A percentile compares a stretch with the other conserved stretches of the same genome.
phyloP scores from a whole-genome alignment of 2,113 vertebrate genomes.

The Azemiops feae region DNA sequence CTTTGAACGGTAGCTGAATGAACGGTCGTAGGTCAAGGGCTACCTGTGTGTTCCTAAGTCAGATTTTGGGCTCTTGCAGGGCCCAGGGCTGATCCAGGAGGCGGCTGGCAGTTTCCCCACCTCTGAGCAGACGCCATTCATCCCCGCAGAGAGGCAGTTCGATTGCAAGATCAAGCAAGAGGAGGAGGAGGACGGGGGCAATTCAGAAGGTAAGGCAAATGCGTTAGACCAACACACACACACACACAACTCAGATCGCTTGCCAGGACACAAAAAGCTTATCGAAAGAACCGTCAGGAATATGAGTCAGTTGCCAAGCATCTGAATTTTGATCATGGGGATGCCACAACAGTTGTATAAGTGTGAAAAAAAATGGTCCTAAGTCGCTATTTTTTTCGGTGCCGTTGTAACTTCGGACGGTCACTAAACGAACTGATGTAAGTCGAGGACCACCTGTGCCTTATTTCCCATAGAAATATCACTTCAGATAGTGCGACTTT shows the following conservation, averaged over 20 bases:
- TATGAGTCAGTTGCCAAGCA: no score
- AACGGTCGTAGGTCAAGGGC: background rate
- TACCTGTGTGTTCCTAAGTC: background rate
- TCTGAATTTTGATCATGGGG: no score
- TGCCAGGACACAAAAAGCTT: no score
- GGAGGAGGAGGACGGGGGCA: background rate
- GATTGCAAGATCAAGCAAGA: background rate
- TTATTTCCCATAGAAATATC: no score
- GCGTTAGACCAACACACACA: background rate
- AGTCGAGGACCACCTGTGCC: no score
- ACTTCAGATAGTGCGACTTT: no score
- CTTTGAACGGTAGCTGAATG: background rate
- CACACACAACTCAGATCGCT: background rate
- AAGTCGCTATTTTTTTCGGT: no score
- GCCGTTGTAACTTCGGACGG: no score
- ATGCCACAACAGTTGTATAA: no score
- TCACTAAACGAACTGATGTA: no score
- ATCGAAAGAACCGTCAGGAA: no score
- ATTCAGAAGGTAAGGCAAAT: background rate
- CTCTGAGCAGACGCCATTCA: background rate
- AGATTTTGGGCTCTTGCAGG: background rate
- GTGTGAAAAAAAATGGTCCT: no score
- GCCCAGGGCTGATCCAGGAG: background rate
- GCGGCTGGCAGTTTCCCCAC: background rate
- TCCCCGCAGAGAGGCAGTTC: background rate